These are phyloP conservation scores for Cheumatopsyche charites DNA, from an alignment of 1,140 invertebrate genomes.

Conservation along the genomic window DNA sequence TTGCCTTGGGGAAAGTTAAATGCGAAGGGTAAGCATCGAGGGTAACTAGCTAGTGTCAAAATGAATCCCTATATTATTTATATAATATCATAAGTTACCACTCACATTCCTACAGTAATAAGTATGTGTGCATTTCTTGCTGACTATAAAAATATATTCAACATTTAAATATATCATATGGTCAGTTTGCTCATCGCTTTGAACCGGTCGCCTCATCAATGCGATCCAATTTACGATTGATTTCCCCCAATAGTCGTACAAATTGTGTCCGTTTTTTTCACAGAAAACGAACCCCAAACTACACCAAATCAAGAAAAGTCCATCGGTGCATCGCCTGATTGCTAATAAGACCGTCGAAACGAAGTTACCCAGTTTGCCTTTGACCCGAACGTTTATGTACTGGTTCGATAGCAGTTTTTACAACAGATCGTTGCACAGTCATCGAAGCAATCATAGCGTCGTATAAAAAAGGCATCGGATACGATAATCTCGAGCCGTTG, in stretches of 20 bases:
- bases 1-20: slow-evolving; percentile 32
- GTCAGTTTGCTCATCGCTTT: slow-evolving; percentile 2
- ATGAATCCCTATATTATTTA: slow-evolving; percentile 27
- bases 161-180: neutral
- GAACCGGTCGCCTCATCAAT: slow-evolving; percentile 37
- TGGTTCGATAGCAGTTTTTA: neutral
- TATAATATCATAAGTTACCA: slow-evolving; percentile 7
- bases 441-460: slow-evolving; percentile 40
- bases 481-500: slow-evolving; percentile 22
- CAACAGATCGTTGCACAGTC: slow-evolving; percentile 41
- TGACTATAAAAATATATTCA: neutral
- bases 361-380: slow-evolving; percentile 44
- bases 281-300: slow-evolving; percentile 8
- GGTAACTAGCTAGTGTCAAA: slow-evolving; percentile 17
- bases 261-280: slow-evolving; percentile 31
- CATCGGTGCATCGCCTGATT: slow-evolving; percentile 37
- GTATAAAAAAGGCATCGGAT: slow-evolving; percentile 24
- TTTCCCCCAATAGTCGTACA: slow-evolving; percentile 22
- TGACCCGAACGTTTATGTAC: slow-evolving; percentile 17
- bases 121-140: neutral
- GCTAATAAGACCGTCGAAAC: slow-evolving; percentile 41
- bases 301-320: slow-evolving; percentile 3
- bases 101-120: neutral
- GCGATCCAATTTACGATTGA: slow-evolving; percentile 47
- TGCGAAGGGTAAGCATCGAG: slow-evolving; percentile 29